Evolutionary conservation across 2,113 vertebrate species (phyloP).

Genomic region (Chaetops frenatus): DNA sequence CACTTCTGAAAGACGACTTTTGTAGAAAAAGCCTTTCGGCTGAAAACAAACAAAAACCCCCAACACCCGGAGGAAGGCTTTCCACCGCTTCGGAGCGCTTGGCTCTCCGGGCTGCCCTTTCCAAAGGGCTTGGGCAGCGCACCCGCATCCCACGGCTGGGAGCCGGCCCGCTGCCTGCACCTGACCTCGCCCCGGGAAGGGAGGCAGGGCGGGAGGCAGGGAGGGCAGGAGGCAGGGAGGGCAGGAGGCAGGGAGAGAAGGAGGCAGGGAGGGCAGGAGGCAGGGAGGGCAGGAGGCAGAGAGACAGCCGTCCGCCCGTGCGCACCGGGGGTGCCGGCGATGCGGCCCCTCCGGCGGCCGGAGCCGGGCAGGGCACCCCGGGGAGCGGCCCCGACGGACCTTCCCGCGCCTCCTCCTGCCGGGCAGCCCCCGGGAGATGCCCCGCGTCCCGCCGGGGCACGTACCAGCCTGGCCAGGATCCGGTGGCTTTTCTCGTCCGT

Average conservation of each 20-base stretch:
- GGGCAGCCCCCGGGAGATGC: neutral
- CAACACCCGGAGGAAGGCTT: neutral
- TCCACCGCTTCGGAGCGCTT: neutral
- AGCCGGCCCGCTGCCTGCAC: neutral
- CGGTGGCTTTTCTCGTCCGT: constrained; percentile 83
- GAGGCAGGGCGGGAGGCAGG: neutral
- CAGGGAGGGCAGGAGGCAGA: neutral
- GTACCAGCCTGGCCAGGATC: constrained; percentile 89
- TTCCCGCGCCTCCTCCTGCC: neutral
- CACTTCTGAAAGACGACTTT: neutral
- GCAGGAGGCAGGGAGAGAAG: neutral
- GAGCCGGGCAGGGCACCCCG: neutral
- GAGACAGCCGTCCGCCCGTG: neutral
- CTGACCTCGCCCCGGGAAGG: neutral
- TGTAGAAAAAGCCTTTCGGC: neutral
- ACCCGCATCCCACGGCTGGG: neutral
- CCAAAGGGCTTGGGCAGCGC: neutral
- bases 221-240: neutral
- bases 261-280: neutral
- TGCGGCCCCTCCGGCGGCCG: neutral
- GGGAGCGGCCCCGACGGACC: neutral
- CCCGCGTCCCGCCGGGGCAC: constrained; percentile 32
- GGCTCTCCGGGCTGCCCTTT: neutral
- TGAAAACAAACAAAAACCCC: neutral
- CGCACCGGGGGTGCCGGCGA: neutral